A percentile compares a stretch with the other conserved stretches of the same genome.
Evolutionary conservation across 1,140 invertebrate species (phyloP).

Genomic region (Pentalonia nigronervosa): DNA sequence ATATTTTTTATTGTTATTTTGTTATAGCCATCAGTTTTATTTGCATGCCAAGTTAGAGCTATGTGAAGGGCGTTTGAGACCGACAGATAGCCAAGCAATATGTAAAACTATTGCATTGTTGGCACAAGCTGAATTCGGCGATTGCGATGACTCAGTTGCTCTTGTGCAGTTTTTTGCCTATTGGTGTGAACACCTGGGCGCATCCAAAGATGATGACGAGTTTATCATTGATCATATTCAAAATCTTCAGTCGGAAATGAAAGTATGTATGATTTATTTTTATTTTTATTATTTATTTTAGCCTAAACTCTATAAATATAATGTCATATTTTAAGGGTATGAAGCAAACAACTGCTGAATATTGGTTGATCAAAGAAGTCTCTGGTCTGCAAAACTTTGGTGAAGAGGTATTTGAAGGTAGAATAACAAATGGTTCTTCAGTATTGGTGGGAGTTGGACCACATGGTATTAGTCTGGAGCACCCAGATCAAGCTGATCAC

Average conservation of each 20-base stretch:
- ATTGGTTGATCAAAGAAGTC: slow-evolving; percentile 81
- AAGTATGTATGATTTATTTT: slow-evolving; percentile 61
- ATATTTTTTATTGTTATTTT: slow-evolving; percentile 59
- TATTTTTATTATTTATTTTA: not conserved
- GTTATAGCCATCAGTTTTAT: slow-evolving; percentile 80
- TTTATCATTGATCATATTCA: slow-evolving; percentile 66
- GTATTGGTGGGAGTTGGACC: slow-evolving; percentile 78
- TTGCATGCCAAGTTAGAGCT: slow-evolving; percentile 80
- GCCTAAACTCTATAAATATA: not conserved
- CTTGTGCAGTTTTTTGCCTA: slow-evolving; percentile 71
- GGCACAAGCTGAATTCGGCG: slow-evolving; percentile 76
- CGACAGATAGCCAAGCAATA: slow-evolving; percentile 74
- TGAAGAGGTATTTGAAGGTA: slow-evolving; percentile 82
- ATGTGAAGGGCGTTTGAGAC: slow-evolving; percentile 74
- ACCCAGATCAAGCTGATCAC: slow-evolving; percentile 59
- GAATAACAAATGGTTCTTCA: slow-evolving; percentile 65
- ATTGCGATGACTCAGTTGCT: slow-evolving; percentile 69
- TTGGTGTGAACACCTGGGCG: slow-evolving; percentile 68
- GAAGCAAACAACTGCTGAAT: slow-evolving; percentile 73
- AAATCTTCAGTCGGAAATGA: slow-evolving; percentile 70
- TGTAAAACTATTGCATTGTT: slow-evolving; percentile 78
- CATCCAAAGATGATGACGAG: slow-evolving; percentile 68
- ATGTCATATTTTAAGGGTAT: slow-evolving; percentile 65
- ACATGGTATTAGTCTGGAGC: slow-evolving; percentile 79
- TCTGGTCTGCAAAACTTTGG: slow-evolving; percentile 81